A percentile compares a stretch with the other conserved stretches of the same genome.
Evolutionary conservation across 1,140 invertebrate species (phyloP).

Genomic region (Magallana gigas): DNA sequence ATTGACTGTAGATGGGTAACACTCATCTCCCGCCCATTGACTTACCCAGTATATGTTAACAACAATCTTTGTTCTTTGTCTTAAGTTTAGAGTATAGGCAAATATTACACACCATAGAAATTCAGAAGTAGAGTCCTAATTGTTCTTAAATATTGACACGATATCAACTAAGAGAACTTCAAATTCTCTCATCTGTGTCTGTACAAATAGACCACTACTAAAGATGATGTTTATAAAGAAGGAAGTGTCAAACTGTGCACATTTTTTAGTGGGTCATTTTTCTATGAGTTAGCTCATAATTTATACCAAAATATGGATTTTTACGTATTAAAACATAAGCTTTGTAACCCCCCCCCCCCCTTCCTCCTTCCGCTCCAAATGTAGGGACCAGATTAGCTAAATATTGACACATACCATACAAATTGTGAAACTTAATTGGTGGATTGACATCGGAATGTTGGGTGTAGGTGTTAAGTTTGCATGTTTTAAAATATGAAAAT

Average conservation of each 20-base stretch:
- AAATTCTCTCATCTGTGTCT: neutral
- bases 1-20: too few species aligned
- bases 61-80: too few species aligned
- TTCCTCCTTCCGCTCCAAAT: too few species aligned
- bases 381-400: too few species aligned
- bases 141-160: slow-evolving; percentile 1
- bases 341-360: too few species aligned
- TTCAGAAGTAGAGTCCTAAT: neutral
- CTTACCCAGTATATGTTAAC: too few species aligned
- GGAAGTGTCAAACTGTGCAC: neutral
- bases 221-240: neutral
- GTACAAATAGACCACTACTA: neutral
- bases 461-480: neutral
- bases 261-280: neutral
- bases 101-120: too few species aligned
- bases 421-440: neutral
- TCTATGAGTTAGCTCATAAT: neutral
- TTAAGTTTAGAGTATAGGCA: too few species aligned
- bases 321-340: too few species aligned
- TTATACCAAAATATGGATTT: neutral
- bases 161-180: neutral
- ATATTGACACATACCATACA: too few species aligned
- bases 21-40: too few species aligned
- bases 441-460: neutral
- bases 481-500: neutral